phyloP scores from a whole-genome alignment of 1,140 invertebrate genomes.

The Drosophila sproati region DNA sequence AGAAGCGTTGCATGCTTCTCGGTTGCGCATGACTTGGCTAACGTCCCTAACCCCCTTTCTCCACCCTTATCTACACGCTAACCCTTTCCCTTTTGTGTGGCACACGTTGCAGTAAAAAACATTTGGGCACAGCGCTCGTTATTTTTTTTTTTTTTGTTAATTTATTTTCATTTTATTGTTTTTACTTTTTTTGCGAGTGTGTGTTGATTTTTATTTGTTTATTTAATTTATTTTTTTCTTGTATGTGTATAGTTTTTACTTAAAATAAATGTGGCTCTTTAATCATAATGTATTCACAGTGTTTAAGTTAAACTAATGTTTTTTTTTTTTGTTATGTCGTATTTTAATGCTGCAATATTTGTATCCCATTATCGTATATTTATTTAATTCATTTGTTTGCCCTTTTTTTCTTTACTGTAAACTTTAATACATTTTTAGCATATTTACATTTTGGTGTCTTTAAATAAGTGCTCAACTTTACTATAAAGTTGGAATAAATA shows the following conservation, averaged over 20 bases:
- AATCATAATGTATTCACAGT: slow-evolving; percentile 77
- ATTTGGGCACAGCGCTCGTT: slow-evolving; percentile 63
- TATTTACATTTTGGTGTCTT: slow-evolving; percentile 49
- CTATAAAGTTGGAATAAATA: slow-evolving; percentile 32
- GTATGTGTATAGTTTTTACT: slow-evolving; percentile 62
- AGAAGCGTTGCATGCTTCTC: slow-evolving; percentile 56
- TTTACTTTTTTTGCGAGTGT: slow-evolving; percentile 48
- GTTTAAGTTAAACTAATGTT: slow-evolving; percentile 75
- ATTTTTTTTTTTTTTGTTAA: slow-evolving; percentile 37
- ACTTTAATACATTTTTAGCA: slow-evolving; percentile 30
- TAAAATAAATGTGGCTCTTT: slow-evolving; percentile 74
- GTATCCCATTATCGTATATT: slow-evolving; percentile 48
- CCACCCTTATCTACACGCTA: not conserved
- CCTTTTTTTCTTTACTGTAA: slow-evolving; percentile 3
- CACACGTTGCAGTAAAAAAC: slow-evolving; percentile 69
- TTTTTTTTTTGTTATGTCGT: slow-evolving; percentile 28
- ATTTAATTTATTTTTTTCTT: slow-evolving; percentile 14
- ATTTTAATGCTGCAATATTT: slow-evolving; percentile 31
- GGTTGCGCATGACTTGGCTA: slow-evolving; percentile 40
- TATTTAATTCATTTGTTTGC: slow-evolving; percentile 11
- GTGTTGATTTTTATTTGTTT: slow-evolving; percentile 34
- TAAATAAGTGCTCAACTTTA: slow-evolving; percentile 44
- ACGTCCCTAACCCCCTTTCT: no score
- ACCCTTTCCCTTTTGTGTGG: slow-evolving; percentile 22
- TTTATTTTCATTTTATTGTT: slow-evolving; percentile 63